Conservation (phyloP, 2,888 invertebrate genomes). For the Sipha maydis region DNA sequence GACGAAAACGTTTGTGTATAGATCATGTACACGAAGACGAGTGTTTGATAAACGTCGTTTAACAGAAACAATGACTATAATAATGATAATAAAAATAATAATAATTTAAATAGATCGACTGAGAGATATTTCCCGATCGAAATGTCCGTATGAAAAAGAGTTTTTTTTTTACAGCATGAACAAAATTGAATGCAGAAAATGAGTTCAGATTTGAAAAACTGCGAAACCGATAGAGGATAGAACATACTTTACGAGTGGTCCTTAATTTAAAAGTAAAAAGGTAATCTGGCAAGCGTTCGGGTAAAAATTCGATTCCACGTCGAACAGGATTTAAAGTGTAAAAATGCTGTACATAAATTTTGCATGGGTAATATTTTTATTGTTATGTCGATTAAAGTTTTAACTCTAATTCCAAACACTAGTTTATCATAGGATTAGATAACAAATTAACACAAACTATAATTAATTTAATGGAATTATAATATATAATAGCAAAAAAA, state of each 20-base stretch:
- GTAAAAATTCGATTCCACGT: too few relatives aligned
- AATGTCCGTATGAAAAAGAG: neutral
- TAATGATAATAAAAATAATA: too few relatives aligned
- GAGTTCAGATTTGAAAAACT: conserved; percentile 1
- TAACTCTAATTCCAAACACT: neutral
- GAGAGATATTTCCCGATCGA: neutral
- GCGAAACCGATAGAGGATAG: too few relatives aligned
- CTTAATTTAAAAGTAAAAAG: neutral
- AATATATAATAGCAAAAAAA: too few relatives aligned
- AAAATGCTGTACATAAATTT: neutral
- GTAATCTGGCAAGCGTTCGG: too few relatives aligned
- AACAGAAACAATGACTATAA: too few relatives aligned
- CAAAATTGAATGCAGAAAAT: neutral
- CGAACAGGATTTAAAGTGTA: too few relatives aligned
- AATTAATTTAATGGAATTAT: too few relatives aligned
- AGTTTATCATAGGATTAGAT: neutral
- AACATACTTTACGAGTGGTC: neutral
- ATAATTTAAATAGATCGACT: neutral
- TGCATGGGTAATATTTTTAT: neutral
- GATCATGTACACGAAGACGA: too few relatives aligned
- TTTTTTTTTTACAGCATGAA: neutral
- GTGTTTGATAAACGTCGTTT: too few relatives aligned
- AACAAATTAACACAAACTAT: too few relatives aligned
- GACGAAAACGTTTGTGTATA: too few relatives aligned
- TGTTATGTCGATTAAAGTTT: neutral